Evolutionary conservation across 2,113 vertebrate species (phyloP), one percentile per base, ranked within the genome.

Genomic region (Spea bombifrons): DNA sequence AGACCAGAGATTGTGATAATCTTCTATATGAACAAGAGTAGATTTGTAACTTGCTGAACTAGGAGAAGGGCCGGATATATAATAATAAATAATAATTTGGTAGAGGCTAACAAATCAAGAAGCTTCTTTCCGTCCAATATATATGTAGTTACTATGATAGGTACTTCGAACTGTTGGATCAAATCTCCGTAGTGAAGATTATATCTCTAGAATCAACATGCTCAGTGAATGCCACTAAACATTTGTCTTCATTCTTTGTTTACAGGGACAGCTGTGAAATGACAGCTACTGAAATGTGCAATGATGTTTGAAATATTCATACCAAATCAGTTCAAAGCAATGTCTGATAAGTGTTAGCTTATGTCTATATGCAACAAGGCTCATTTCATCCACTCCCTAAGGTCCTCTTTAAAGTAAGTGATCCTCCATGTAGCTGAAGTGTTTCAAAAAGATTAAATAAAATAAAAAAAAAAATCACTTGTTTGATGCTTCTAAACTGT

Each of bases 251-350:
- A 80, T 53, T 55, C 63, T 57, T 63, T 73, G 63, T 73, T 80
- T 73, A 73, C 70, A 73, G 61, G 77, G 77, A 80, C 77, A 73
- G 53, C 70, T 80, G 77, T 44, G 70, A 80, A 73, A 80, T 80
- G 70, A 80, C 77, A 80, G 77, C 77, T 59, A 48, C 77, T 80
- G 77, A 80, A 80, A 80, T 80, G 77, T 73, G 70, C 77, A 80
- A 66, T 66, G 69, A 79, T 79, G 76, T 72, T 73, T 72, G 49
- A 72, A 79, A 79, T 79, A 79, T 80, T 80, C 70, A 73, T 73
- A 73, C 73, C 70, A 80, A 80, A 73, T 80, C 70, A 67, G 77
- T 73, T 77, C 53, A 77, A 70, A 59, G 77, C 77, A 80, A 66
- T 50, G 70, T 73, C 70, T 55, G 77, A 66, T 50, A 66, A 73